Evolutionary conservation across 2,113 vertebrate genomes (phyloP).

Genomic region (Leptosomus discolor): DNA sequence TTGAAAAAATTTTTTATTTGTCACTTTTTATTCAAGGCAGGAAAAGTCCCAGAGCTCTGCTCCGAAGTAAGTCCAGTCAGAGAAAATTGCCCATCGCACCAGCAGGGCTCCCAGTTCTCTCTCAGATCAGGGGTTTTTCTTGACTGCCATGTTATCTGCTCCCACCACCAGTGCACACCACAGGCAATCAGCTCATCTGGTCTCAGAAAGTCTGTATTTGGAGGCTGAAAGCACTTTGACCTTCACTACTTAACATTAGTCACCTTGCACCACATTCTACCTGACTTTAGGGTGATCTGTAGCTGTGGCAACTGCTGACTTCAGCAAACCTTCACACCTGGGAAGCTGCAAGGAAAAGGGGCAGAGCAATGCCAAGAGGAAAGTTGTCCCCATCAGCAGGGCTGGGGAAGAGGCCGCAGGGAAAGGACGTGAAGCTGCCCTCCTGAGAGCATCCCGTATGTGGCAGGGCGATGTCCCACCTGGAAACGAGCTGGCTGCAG

Average conservation of each 20-base stretch:
- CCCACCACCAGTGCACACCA: background rate
- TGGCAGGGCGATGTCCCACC: too few species aligned
- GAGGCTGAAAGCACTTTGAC: background rate
- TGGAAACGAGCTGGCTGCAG: too few species aligned
- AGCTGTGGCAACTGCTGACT: background rate
- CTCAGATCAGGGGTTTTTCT: background rate
- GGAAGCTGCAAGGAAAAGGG: background rate
- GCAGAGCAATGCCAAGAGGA: background rate
- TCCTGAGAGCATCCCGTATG: too few species aligned
- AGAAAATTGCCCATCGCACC: background rate
- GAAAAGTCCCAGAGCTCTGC: background rate
- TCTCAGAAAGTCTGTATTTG: background rate
- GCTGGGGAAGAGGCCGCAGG: background rate
- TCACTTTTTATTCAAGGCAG: background rate
- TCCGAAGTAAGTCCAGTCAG: background rate
- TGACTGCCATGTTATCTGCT: too few species aligned
- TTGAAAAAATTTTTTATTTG: background rate
- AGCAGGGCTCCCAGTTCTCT: background rate
- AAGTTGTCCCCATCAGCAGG: background rate
- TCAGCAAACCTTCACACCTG: background rate
- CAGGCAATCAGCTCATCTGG: fast-evolving
- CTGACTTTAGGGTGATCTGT: background rate
- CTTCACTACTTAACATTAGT: too few species aligned
- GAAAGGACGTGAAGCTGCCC: background rate
- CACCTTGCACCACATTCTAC: background rate